Evolutionary conservation across 2,113 vertebrate genomes (phyloP).

Genomic region (Microcebus tavaratra): DNA sequence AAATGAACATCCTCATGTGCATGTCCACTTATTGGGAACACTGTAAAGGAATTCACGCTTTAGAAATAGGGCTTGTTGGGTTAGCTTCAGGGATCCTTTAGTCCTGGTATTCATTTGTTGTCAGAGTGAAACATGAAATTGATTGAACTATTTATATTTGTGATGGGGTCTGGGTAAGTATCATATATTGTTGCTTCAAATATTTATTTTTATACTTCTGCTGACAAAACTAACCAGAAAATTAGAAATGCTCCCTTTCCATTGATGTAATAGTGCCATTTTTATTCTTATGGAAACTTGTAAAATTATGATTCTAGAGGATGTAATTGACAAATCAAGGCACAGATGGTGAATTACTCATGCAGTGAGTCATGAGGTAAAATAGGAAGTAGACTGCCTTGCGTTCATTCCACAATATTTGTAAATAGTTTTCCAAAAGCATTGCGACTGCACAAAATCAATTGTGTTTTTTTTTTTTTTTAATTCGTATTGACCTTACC

Average conservation of each 20-base stretch:
- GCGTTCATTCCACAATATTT: not conserved
- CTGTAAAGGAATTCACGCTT: not conserved
- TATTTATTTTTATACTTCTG: not conserved
- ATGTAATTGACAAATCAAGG: not conserved
- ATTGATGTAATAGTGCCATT: not conserved
- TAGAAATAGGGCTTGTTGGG: not conserved
- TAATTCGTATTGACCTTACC: not conserved
- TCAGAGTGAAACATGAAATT: not conserved
- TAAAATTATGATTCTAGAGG: conserved; percentile 27
- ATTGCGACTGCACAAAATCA: not conserved
- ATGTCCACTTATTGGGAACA: not conserved
- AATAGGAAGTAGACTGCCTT: not conserved
- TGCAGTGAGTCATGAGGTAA: conserved; percentile 40
- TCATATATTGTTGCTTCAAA: not conserved
- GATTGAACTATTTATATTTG: not conserved
- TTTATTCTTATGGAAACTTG: conserved; percentile 2
- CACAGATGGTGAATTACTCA: conserved; percentile 35
- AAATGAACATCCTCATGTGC: not conserved
- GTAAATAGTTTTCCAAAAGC: conserved; percentile 16
- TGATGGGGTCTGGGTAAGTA: not conserved
- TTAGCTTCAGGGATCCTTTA: not conserved
- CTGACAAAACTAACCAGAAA: not conserved
- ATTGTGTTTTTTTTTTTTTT: not conserved
- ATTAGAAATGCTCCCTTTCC: not conserved
- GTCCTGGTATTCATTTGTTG: not conserved